phyloP scores from a whole-genome alignment of 1,140 invertebrate genomes.

The Brachionus rotundiformis region DNA sequence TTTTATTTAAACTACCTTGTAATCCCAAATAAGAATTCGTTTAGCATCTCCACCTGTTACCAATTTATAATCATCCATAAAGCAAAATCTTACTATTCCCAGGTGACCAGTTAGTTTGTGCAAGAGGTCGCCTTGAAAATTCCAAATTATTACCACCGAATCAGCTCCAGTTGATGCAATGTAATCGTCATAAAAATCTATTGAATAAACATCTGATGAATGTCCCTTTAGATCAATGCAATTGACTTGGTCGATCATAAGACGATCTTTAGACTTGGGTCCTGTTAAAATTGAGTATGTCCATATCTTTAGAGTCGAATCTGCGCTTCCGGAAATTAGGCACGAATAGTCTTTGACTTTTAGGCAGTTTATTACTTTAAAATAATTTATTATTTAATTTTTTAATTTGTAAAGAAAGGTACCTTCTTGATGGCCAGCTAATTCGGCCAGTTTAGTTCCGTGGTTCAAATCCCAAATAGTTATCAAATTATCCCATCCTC shows the following conservation, averaged over 20 bases:
- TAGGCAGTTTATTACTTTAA: conserved; percentile 56
- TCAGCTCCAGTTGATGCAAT: conserved; percentile 47
- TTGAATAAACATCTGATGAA: conserved; percentile 45
- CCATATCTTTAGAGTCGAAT: conserved; percentile 57
- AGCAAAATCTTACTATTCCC: conserved; percentile 59
- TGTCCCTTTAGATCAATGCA: background rate
- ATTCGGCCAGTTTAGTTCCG: conserved; percentile 53
- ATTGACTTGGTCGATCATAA: background rate
- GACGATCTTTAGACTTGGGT: background rate
- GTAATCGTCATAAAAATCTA: background rate
- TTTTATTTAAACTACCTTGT: conserved; percentile 53
- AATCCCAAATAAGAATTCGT: conserved; percentile 61
- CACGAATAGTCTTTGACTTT: conserved; percentile 56
- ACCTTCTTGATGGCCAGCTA: conserved; percentile 59
- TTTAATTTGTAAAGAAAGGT: background rate
- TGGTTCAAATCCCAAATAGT: conserved; percentile 56
- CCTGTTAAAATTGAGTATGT: conserved; percentile 53
- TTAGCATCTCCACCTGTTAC: conserved; percentile 62
- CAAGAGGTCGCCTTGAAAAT: conserved; percentile 54
- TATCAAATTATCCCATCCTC: conserved; percentile 58
- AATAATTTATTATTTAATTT: conserved; percentile 48
- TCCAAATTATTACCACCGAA: conserved; percentile 32
- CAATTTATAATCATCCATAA: conserved; percentile 58
- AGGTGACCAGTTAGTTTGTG: conserved; percentile 58
- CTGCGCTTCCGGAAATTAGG: conserved; percentile 58